Evolutionary conservation across 2,888 invertebrate species (phyloP).

Genomic region (Rhabditophanes sp.): DNA sequence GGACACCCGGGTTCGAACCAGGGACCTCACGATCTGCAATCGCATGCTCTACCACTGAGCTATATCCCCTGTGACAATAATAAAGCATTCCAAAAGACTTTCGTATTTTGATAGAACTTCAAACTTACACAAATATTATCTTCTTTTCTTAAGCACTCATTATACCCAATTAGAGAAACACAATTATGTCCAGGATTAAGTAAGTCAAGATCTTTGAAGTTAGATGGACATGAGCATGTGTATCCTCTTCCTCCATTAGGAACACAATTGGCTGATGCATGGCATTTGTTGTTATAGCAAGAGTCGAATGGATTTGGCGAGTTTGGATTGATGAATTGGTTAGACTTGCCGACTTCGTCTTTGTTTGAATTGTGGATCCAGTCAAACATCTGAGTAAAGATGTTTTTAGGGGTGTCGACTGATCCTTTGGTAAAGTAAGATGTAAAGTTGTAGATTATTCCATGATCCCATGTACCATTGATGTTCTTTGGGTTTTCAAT

Average conservation of each 20-base stretch:
- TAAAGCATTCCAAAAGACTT: too few species aligned
- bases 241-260: constrained; percentile 14
- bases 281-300: constrained; percentile 27
- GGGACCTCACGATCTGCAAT: too few species aligned
- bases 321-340: constrained; percentile 29
- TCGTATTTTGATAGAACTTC: too few species aligned
- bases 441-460: constrained; percentile 35
- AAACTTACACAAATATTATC: constrained; percentile 31
- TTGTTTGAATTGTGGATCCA: constrained; percentile 23
- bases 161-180: constrained; percentile 17
- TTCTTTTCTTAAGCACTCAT: constrained; percentile 26
- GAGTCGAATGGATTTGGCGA: constrained; percentile 28
- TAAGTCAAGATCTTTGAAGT: constrained; percentile 28
- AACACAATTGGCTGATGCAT: constrained; percentile 21
- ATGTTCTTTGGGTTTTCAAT: constrained; percentile 20
- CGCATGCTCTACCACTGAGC: too few species aligned
- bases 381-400: constrained; percentile 21
- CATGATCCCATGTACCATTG: constrained; percentile 8
- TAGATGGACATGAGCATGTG: constrained; percentile 14
- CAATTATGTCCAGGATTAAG: constrained; percentile 23
- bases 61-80: too few species aligned
- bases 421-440: constrained; percentile 21
- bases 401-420: constrained; percentile 19
- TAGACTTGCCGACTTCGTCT: constrained; percentile 27
- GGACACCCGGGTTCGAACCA: too few species aligned